phyloP scores from a whole-genome alignment of 1,140 invertebrate species.

The Leptopilina clavipes region DNA sequence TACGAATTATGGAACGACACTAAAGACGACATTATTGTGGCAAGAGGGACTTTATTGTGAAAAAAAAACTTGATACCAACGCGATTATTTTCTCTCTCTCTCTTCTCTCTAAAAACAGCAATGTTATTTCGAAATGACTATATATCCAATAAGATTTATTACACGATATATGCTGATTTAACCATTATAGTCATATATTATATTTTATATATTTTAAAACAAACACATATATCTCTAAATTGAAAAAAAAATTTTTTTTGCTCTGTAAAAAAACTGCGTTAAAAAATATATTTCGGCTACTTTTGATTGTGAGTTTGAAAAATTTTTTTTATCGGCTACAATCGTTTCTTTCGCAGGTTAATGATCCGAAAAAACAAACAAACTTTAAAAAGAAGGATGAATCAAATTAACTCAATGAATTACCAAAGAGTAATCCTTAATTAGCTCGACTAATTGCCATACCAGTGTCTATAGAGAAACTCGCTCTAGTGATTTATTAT shows the following conservation, averaged over 20 bases:
- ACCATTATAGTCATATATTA: neutral
- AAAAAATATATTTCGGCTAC: too few relatives aligned
- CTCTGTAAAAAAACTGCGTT: too few relatives aligned
- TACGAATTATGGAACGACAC: constrained; percentile 24
- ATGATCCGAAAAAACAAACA: neutral
- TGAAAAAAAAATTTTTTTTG: too few relatives aligned
- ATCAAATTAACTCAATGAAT: constrained; percentile 31
- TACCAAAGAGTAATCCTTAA: constrained; percentile 35
- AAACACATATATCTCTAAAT: too few relatives aligned
- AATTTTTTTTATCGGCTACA: neutral
- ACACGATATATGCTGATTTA: neutral
- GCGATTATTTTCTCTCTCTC: neutral
- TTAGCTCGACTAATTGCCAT: constrained; percentile 40
- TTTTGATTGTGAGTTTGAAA: neutral
- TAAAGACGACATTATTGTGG: constrained; percentile 28
- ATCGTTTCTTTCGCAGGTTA: neutral
- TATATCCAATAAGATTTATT: constrained; percentile 7
- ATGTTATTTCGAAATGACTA: neutral
- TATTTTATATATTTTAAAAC: too few relatives aligned
- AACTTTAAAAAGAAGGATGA: neutral
- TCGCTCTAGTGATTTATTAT: constrained; percentile 38
- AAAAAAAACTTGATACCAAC: neutral
- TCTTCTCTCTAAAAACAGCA: neutral
- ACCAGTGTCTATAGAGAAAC: constrained; percentile 29
- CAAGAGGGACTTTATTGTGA: too few relatives aligned